Evolutionary conservation across 1,140 invertebrate species (phyloP), one percentile per base, ranked within the genome.

Genomic region (Phthorimaea operculella): DNA sequence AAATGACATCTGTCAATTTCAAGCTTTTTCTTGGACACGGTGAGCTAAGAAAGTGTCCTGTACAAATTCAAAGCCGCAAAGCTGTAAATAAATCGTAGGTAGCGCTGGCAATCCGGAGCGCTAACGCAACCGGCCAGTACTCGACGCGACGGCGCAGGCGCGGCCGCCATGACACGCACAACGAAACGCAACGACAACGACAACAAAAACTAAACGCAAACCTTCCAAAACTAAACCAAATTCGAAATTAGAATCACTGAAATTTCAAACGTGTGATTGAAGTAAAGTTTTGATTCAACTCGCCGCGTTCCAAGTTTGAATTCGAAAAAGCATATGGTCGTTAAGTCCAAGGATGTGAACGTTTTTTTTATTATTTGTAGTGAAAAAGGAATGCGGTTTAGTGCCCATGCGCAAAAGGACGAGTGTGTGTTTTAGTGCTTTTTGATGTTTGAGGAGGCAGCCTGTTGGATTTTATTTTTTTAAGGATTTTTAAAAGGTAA

Each of bases 131-230:
- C 10, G 58, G 59, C 57, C 76, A 74, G 78, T 76, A 62, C 59
- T 54, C 52, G 55, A 68, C 57, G 59, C 63, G 76, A 71, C 63
- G 33, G 51, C 61, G 65, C 68, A 62, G 70, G 79, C 64, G 21
- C 21, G 21, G 76, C 72, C 77, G 79, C 77, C 62, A 83, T 83
- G 79, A 68, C 63, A 70, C 59, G 56, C 59, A 65, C 68, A 79
- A 76, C 74, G 72, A 78, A 68, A 66, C 60, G 70, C 69, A 76
- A 74, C 76, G 76, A 81, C 66, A 44, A 56, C 54, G 57, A 28
- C 21, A 28, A 6, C 21, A 28, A 28, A 28, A 28, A 28, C 21
- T 28, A 28, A 57, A 54, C 45, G 28, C 51, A 39, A 17, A 55
- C 55, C 55, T 51, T 53, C 60, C 54, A 60, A 47, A 54, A 60